Evolutionary conservation across 2,888 invertebrate species (phyloP), one percentile per base, ranked within the genome.

Genomic region (Euspilapteryx auroguttella): DNA sequence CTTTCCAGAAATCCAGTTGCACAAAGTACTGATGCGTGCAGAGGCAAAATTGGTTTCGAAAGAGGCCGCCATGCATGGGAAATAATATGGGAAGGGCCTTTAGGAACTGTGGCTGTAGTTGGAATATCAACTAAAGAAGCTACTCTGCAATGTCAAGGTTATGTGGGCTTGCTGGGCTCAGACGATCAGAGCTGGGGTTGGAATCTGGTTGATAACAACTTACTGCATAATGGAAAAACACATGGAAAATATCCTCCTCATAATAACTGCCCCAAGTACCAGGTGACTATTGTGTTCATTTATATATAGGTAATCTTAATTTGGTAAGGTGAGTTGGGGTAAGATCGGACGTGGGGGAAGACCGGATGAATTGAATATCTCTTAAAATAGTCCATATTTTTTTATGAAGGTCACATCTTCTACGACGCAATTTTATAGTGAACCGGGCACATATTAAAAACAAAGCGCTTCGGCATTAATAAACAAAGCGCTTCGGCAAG

Each of bases 111-210:
- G 12, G 98, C 98, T 24, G 96, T 98, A 24, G 88, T 99, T 48
- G 98, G 94, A 21, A 87, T 96, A 47, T 91, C 95, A 25, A 95
- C 95, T 2, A 92, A 90, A 73, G 94, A 97, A 53, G 94, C 97
- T 7, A 83, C 92, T 21, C 75, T 97, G 36, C 92, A 97, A 57
- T 92, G 93, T 59, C 92, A 89, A 47, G 97, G 98, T 30, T 99
- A 99, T 77, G 89, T 96, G 28, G 91, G 96, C 6, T 76, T 99
- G 33, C 73, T 98, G 36, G 98, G 98, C 15, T 89, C 92, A 4
- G 95, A 98, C 73, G 93, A 94, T 56, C 90, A 97, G 59, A 96
- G 95, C 49, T 99, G 98, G 98, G 98, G 98, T 9, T 99, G 98
- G 98, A 98, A 98, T 80, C 80, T 99, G 44, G 97, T 98, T 28